phyloP scores from a whole-genome alignment of 2,113 vertebrate genomes.

The Eclectus roratus region DNA sequence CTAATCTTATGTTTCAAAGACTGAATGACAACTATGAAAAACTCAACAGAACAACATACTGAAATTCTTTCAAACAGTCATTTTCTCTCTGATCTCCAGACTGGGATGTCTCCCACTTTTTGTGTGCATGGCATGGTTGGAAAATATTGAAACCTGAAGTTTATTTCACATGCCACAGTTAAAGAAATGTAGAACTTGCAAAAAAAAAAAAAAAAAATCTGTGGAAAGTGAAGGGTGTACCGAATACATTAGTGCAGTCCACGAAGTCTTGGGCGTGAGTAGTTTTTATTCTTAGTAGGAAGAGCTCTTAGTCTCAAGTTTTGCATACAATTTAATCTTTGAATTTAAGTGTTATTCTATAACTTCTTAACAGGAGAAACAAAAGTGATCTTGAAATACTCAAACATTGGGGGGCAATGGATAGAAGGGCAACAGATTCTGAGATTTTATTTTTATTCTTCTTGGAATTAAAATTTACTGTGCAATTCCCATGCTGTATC shows the following conservation, averaged over 20 bases:
- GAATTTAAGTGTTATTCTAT: neutral
- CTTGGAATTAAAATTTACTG: neutral
- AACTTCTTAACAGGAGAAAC: neutral
- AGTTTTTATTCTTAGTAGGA: neutral
- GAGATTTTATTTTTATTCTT: neutral
- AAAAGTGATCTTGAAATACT: neutral
- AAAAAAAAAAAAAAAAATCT: neutral
- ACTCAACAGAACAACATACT: neutral
- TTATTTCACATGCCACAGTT: neutral
- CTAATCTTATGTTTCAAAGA: neutral
- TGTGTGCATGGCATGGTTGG: neutral
- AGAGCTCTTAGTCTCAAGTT: neutral
- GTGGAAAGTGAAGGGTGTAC: accelerated
- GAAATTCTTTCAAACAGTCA: neutral
- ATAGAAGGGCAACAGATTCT: neutral
- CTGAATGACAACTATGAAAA: neutral
- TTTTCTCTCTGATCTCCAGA: neutral
- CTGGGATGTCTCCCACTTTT: neutral
- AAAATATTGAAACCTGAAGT: neutral
- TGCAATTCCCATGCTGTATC: neutral
- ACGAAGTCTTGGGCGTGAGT: neutral
- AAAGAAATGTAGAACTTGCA: neutral
- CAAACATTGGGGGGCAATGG: accelerated
- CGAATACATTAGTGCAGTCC: neutral
- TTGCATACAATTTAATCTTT: neutral